phyloP scores from a whole-genome alignment of 2,113 vertebrate species.

The Ochotona princeps region DNA sequence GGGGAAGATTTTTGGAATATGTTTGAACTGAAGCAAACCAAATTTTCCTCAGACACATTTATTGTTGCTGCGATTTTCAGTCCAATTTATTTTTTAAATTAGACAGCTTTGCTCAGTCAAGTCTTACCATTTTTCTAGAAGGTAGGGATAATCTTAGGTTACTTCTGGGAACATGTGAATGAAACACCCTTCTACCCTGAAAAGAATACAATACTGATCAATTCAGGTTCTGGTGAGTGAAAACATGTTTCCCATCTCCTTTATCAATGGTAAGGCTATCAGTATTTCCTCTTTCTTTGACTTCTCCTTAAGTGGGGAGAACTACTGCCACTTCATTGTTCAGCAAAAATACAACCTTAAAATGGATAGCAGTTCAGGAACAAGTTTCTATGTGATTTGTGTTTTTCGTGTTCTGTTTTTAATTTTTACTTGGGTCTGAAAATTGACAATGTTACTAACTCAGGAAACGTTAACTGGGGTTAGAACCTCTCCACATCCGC shows the following conservation, averaged over 20 bases:
- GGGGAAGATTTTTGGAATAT: not conserved
- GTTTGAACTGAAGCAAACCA: not conserved
- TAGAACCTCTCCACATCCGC: slow-evolving; percentile 19
- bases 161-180: not conserved
- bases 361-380: not conserved
- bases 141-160: not conserved
- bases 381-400: not conserved
- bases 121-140: not conserved
- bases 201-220: not conserved
- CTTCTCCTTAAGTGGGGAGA: not conserved
- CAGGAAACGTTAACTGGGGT: slow-evolving; percentile 56
- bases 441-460: slow-evolving; percentile 57
- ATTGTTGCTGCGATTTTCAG: not conserved
- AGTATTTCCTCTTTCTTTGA: not conserved
- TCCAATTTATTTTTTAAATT: not conserved
- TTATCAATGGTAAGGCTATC: not conserved
- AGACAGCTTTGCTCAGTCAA: not conserved
- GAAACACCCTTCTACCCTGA: not conserved
- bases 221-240: not conserved
- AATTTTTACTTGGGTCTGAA: slow-evolving; percentile 54
- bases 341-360: not conserved
- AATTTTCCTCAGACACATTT: not conserved
- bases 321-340: not conserved
- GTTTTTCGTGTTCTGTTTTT: slow-evolving; percentile 32
- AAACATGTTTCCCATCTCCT: not conserved